Base-by-base conservation (phyloP, 2,797 vertebrate species). In the Oceanodroma leucorhoa region DNA sequence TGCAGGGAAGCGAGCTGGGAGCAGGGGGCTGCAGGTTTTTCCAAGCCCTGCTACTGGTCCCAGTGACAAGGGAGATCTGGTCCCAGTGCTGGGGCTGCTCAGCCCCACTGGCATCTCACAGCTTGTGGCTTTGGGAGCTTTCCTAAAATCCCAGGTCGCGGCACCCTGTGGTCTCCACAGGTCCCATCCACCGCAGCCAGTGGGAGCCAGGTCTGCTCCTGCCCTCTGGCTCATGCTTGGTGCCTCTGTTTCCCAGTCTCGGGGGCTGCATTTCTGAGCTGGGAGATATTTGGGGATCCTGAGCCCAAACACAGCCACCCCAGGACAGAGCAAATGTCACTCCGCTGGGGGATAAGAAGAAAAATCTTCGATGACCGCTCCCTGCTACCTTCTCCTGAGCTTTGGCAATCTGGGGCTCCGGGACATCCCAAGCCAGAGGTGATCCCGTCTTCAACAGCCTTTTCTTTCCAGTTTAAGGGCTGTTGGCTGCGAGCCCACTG, bases 181-280 rank as follows among this genome's bases (percentile, higher is more conserved):
- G 43, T 57, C 24, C 16, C 34, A 22, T 53, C 30, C 6, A 0
- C n/a, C 1, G 0, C 0, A 2, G 55, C 4, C 1, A 4, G 55
- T 23, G 38, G 75, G 62, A 58, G 22, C 11, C 0, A 2, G 11
- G 8, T 45, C 75, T 41, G 45, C 51, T 76, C 64, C 70, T 48
- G 75, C 54, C 53, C 53, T 1, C 0, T 12, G 12, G 34, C 27
- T 60, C 2, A 0, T 29, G 48, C 19, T 32, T 2, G 0, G 14
- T 23, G 58, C 38, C 58, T 13, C 50, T 11, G 23, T 22, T 66
- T 54, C 45, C 60, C n/a, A 12, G 11, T 18, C 16, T 5, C 10
- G 6, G 53, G 30, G 14, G 45, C 34, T 79, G 64, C 7, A 17
- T 41, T 64, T 40, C 34, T 48, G 51, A 65, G 29, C 69, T 60